These are phyloP conservation scores for Notechis scutatus DNA, from an alignment of 2,113 vertebrate genomes.

Conservation along the genomic window DNA sequence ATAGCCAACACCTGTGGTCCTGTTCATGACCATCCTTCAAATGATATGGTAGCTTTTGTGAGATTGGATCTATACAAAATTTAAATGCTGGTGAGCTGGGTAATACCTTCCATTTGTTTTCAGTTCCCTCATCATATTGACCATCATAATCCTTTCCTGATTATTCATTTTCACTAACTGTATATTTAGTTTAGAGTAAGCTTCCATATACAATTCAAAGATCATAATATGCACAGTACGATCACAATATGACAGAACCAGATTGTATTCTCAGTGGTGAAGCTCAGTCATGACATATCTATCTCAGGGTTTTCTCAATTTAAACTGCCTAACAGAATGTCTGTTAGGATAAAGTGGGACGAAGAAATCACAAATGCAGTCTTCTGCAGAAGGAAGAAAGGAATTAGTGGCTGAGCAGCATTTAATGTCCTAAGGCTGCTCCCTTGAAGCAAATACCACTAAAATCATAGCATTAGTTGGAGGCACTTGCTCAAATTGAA, in stretches of 20 bases:
- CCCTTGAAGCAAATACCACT: not conserved
- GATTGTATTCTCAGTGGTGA: not conserved
- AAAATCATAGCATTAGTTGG: not conserved
- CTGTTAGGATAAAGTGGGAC: not conserved
- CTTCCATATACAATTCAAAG: not conserved
- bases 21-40: not conserved
- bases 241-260: not conserved
- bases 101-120: not conserved
- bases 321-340: not conserved
- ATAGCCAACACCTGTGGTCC: not conserved
- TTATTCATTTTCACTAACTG: not conserved
- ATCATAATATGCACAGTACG: not conserved
- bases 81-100: not conserved
- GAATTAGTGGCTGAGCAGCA: not conserved
- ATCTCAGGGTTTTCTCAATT: not conserved
- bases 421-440: not conserved
- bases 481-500: not conserved
- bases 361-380: not conserved
- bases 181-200: not conserved
- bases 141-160: not conserved
- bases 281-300: not conserved
- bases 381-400: not conserved
- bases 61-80: not conserved
- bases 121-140: not conserved
- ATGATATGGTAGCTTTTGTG: not conserved